phyloP scores from a whole-genome alignment of 1,140 invertebrate species.

The Nilaparvata lugens region DNA sequence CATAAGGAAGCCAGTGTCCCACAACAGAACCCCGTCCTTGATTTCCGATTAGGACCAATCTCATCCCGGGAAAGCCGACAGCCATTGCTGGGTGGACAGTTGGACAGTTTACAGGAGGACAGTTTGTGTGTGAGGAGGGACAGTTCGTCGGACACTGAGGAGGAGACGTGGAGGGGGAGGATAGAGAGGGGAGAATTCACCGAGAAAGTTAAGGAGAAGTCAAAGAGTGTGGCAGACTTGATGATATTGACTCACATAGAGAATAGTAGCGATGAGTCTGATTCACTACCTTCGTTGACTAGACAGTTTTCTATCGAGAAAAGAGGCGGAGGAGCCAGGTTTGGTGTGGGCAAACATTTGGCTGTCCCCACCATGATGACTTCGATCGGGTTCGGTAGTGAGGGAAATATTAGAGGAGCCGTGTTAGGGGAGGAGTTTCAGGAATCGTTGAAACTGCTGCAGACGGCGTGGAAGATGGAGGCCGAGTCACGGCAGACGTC shows the following conservation, averaged over 20 bases:
- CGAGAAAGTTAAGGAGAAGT: conserved; percentile 59
- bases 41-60: conserved; percentile 31
- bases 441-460: conserved; percentile 43
- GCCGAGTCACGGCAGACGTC: conserved; percentile 15
- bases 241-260: conserved; percentile 67
- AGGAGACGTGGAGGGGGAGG: conserved; percentile 52
- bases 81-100: not conserved
- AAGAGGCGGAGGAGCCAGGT: conserved; percentile 4
- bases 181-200: conserved; percentile 54
- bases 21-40: conserved; percentile 26
- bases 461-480: conserved; percentile 27
- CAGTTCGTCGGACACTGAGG: conserved; percentile 51
- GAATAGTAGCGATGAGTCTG: conserved; percentile 42
- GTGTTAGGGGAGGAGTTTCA: conserved; percentile 45
- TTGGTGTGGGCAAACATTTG: not conserved
- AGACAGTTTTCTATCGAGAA: conserved; percentile 21
- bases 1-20: conserved; percentile 18
- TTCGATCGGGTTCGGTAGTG: conserved; percentile 40
- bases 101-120: not conserved
- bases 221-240: conserved; percentile 59
- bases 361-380: conserved; percentile 13
- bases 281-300: conserved; percentile 27
- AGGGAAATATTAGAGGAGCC: conserved; percentile 43
- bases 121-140: conserved; percentile 13
- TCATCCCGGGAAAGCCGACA: not conserved